Base-by-base conservation (phyloP, 2,888 invertebrate genomes). In the Aproaerema taeniolella region DNA sequence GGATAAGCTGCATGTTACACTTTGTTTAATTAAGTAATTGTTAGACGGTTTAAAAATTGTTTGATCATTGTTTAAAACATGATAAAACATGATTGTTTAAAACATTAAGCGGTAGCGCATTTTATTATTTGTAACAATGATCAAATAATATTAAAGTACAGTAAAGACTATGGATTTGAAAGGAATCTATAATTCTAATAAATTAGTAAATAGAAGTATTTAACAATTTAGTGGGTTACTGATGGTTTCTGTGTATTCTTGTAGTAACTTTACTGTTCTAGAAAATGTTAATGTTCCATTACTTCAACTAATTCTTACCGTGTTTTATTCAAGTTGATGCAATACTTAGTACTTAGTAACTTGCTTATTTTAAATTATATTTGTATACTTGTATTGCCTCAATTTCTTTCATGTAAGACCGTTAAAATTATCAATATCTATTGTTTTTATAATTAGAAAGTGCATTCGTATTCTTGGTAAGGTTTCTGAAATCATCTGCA, bases 1-100 rank as follows among this genome's bases (percentile, higher is more conserved):
- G 47, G 47, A 64, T 68, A 76, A 75, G 73, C 72, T 77, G 83
- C 83, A 83, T 83, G 83, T 71, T 57, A 72, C 59, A 76, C 67
- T 61, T 62, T 60, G 59, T 53, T 67, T 68, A 73, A 71, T 26
- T 26, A 3, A n/a, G 26, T 26, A 6, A 26, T 26, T 26, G 26
- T 26, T 30, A 30, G 17, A 8, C 9, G 16, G 8, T 37, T 36
- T 15, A 14, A n/a, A 11, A 16, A 12, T 17, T 36, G 17, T 17
- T 29, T 29, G 52, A 35, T 35, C 36, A 29, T 29, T 29, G 28
- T 16, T 9, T 6, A 36, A 15, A 15, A 16, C 1, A 13, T 15
- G 4, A 29, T 11, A 20, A 20, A 20, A n/a, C n/a, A n/a, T n/a
- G n/a, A n/a, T n/a, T n/a, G n/a, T n/a, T n/a, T n/a, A n/a, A n/a